Base-by-base conservation (phyloP, 2,888 invertebrate genomes). In the Helobdella robusta region DNA sequence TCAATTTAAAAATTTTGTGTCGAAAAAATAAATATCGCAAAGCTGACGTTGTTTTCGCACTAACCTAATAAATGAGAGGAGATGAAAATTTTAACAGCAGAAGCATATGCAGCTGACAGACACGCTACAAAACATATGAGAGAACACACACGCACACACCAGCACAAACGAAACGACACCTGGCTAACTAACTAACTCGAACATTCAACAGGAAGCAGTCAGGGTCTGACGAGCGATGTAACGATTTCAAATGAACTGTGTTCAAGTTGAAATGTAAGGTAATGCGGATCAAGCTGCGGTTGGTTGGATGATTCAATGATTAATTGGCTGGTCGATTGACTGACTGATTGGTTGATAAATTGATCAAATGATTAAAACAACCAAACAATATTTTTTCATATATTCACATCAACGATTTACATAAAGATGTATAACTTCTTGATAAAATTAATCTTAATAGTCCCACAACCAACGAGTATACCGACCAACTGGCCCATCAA, bases 151-250 rank as follows among this genome's bases (percentile, higher is more conserved):
- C n/a, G n/a, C n/a, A n/a, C n/a, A n/a, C n/a, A n/a, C n/a, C n/a
- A n/a, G n/a, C n/a, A n/a, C n/a, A n/a, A n/a, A n/a, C n/a, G n/a
- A n/a, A n/a, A n/a, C n/a, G n/a, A n/a, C n/a, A n/a, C n/a, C n/a
- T n/a, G n/a, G n/a, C n/a, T n/a, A n/a, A n/a, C n/a, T n/a, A 8
- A 65, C 59, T 77, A 73, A 83, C 83, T 69, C 81, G 82, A 35
- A 93, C 83, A 78, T 89, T 85, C 77, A 94, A 91, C 73, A 85
- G 83, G 77, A 89, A 94, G 79, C 95, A 95, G 80, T 93, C 92
- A 0, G 95, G 94, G 1, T 89, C 87, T 34, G 89, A 87, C 50
- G 89, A 85, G 0, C 89, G 88, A 0, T 90, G 88, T 0, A 89
- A 87, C 1, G 89, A 86, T 81, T 91, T 88, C 70, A 95, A 86